Evolutionary conservation across 2,113 vertebrate species (phyloP).

Genomic region (Geothlypis trichas): DNA sequence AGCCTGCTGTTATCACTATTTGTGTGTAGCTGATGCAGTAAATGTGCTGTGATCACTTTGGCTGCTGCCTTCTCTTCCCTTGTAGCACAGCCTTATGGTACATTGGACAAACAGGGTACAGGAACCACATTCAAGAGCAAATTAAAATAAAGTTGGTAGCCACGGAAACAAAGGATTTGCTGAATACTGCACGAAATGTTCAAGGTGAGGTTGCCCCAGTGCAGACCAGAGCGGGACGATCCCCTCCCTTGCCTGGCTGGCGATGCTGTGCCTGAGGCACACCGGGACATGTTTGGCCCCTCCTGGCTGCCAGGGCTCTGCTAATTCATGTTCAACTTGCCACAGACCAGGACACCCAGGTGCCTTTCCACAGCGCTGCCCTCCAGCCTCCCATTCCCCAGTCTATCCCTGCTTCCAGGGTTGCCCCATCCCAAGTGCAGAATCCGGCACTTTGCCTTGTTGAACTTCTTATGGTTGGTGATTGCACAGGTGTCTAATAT

Average conservation of each 20-base stretch:
- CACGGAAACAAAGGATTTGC: not conserved
- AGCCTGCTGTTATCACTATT: not conserved
- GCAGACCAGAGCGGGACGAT: fast-evolving
- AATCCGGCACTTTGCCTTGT: fast-evolving
- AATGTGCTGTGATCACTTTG: not conserved
- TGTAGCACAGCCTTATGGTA: not conserved
- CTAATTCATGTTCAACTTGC: fast-evolving
- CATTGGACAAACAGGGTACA: not conserved
- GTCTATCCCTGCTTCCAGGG: fast-evolving
- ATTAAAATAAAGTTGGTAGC: not conserved
- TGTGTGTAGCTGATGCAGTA: not conserved
- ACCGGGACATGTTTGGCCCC: fast-evolving
- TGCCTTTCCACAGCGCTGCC: fast-evolving
- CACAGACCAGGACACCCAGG: fast-evolving
- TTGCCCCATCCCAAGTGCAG: not conserved
- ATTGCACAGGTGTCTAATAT: not conserved
- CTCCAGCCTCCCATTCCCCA: not conserved
- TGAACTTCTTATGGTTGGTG: not conserved
- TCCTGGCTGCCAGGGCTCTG: not conserved
- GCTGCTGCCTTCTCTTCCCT: not conserved
- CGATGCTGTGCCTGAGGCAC: fast-evolving
- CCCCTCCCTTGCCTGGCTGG: fast-evolving
- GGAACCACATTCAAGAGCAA: not conserved
- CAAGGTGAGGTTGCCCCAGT: fast-evolving
- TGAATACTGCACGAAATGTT: not conserved